These are phyloP conservation scores for Phasianus colchicus DNA, from an alignment of 2,113 vertebrate genomes.

Conservation along the genomic window DNA sequence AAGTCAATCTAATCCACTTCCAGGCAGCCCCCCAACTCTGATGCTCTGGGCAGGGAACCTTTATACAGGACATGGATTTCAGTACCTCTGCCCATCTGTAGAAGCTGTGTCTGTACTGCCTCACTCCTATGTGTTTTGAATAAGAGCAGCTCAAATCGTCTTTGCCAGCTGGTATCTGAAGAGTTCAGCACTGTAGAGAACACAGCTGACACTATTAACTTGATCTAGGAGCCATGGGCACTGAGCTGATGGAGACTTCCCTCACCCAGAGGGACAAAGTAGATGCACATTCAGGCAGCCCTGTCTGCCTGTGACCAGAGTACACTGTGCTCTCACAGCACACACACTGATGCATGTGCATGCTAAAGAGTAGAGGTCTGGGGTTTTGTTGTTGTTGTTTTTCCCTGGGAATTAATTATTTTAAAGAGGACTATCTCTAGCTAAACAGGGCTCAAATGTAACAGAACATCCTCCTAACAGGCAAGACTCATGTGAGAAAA, in stretches of 20 bases:
- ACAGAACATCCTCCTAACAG: not conserved
- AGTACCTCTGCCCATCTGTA: not conserved
- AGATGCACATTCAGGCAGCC: not conserved
- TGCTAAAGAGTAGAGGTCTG: not conserved
- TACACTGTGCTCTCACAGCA: not conserved
- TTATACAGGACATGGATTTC: fast-evolving
- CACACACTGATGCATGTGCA: not conserved
- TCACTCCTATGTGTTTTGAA: not conserved
- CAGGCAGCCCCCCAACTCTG: not conserved
- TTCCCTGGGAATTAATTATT: not conserved
- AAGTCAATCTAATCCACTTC: not conserved
- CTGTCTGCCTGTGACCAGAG: not conserved
- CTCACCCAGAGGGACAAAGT: not conserved
- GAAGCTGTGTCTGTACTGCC: not conserved
- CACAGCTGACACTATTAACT: not conserved
- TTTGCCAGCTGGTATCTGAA: not conserved
- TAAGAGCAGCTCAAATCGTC: not conserved
- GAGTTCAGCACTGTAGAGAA: not conserved
- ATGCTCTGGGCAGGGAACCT: not conserved
- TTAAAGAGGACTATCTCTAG: not conserved
- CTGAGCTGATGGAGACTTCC: not conserved
- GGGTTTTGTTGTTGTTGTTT: not conserved
- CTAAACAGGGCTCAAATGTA: not conserved
- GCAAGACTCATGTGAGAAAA: not conserved
- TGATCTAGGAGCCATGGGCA: not conserved